Evolutionary conservation across 30 jellyfish, hydroid and myxozoan genomes (phyloP).

Genomic region (Nemopilema nomurai): DNA sequence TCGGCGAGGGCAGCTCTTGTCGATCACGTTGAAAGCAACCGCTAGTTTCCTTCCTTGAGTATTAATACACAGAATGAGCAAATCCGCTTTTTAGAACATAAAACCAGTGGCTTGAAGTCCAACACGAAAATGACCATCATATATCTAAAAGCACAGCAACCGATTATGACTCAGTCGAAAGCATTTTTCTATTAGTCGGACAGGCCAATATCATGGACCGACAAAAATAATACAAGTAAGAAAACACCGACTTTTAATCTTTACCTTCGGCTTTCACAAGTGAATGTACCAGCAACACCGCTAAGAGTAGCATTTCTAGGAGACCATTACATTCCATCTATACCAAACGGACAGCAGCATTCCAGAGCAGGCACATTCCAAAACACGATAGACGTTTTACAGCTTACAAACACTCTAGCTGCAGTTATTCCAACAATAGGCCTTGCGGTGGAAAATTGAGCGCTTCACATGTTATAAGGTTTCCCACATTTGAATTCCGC

Average conservation of each 20-base stretch:
- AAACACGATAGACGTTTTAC: slow-evolving; percentile 2
- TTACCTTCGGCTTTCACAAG: neutral
- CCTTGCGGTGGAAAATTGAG: slow-evolving; percentile 17
- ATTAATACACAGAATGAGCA: neutral
- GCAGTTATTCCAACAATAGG: neutral
- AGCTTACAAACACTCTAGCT: neutral
- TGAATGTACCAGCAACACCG: neutral
- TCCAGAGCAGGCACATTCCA: slow-evolving; percentile 30
- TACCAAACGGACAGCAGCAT: slow-evolving; percentile 1
- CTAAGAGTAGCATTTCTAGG: neutral
- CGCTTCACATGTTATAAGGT: slow-evolving; percentile 1
- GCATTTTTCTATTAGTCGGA: neutral
- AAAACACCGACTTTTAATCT: neutral
- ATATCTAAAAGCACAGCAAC: no score
- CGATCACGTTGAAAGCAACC: neutral
- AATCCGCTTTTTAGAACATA: neutral
- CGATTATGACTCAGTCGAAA: neutral
- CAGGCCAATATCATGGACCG: neutral
- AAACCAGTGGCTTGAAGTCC: neutral
- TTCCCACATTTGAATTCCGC: neutral
- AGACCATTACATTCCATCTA: neutral
- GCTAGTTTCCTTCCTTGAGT: neutral
- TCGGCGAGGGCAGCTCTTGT: neutral
- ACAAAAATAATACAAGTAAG: no score
- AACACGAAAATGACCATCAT: neutral